phyloP scores from a whole-genome alignment of 2,888 invertebrate species.

The Athrips mouffetella region DNA sequence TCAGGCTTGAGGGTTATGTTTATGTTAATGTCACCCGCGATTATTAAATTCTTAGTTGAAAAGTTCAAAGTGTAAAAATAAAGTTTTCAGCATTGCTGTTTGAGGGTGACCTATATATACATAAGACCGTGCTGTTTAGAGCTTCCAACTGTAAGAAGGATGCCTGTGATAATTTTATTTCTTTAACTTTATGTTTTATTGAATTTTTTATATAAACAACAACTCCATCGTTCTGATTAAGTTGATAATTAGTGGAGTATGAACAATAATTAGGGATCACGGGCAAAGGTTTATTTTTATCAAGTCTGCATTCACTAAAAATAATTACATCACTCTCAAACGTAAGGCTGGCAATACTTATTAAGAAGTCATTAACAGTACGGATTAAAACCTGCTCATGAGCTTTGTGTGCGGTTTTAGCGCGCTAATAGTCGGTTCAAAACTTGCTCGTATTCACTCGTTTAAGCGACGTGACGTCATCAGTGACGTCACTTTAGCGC shows the following conservation, averaged over 20 bases:
- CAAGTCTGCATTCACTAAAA: neutral
- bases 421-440: no score
- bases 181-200: neutral
- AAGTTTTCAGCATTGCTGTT: neutral
- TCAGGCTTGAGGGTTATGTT: neutral
- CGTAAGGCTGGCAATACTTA: neutral
- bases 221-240: neutral
- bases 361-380: neutral
- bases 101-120: neutral
- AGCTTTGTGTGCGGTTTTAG: no score
- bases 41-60: neutral
- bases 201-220: neutral
- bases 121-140: neutral
- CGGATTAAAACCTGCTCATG: no score
- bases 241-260: neutral
- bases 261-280: neutral
- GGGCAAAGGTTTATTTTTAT: neutral
- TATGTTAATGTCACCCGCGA: neutral
- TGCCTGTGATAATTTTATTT: neutral
- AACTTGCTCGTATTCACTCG: no score
- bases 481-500: no score
- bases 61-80: neutral
- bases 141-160: neutral
- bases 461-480: no score
- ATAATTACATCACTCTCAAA: neutral